phyloP scores from a whole-genome alignment of 2,113 vertebrate species.

The Istiophorus platypterus region DNA sequence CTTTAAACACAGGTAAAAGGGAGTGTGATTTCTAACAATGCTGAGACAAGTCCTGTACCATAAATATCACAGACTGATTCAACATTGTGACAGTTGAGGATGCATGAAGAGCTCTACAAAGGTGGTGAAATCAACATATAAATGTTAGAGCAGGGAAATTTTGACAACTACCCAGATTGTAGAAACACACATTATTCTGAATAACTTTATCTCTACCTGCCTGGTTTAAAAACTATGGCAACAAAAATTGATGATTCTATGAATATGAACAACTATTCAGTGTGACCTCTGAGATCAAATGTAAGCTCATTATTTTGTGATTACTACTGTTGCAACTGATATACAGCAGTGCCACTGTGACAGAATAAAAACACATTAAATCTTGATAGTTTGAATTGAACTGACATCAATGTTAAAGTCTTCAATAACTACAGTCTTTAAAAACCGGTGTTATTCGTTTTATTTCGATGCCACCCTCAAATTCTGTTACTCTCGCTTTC shows the following conservation, averaged over 20 bases:
- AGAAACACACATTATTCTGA: background rate
- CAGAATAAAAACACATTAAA: background rate
- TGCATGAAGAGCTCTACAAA: conserved; percentile 6
- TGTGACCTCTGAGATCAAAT: background rate
- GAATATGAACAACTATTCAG: background rate
- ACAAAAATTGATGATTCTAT: background rate
- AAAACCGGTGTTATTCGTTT: background rate
- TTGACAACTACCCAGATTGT: background rate
- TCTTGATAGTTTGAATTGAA: background rate
- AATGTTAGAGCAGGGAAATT: background rate
- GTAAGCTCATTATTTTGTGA: background rate
- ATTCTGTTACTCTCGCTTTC: background rate
- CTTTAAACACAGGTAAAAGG: background rate
- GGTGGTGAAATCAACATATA: background rate
- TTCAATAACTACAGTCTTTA: background rate
- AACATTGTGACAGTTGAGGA: conserved; percentile 6
- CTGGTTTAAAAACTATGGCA: background rate
- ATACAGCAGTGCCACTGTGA: background rate
- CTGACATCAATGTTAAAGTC: background rate
- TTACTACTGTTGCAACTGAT: background rate
- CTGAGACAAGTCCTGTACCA: conserved; percentile 45
- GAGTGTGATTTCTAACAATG: conserved; percentile 34
- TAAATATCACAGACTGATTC: conserved; percentile 58
- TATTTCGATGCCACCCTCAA: background rate
- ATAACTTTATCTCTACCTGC: background rate